Base-by-base conservation (phyloP, 2,113 vertebrate genomes). In the Plectropomus leopardus region DNA sequence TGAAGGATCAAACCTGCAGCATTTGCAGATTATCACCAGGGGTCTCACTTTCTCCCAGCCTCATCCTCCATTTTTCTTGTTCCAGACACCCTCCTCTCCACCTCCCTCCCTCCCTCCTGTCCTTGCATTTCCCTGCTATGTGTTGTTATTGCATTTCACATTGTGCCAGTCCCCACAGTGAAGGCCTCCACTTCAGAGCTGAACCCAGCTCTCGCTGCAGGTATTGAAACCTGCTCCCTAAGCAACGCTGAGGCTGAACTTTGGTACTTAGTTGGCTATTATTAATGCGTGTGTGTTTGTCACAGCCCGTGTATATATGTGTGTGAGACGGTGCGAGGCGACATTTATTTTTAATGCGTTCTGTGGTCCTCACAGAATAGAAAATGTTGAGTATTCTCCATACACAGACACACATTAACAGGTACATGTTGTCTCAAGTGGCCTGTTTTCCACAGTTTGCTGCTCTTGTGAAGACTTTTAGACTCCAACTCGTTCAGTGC, bases 71-170 rank as follows among this genome's bases (percentile, higher is more conserved):
- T 65, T 70, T 81, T 55, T 36, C 30, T 64, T 32, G 6, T 53
- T 54, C 58, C 61, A 76, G 3, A 28, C 32, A 17, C 21, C 1
- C 40, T 5, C 4, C 21, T 3, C 14, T 24, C 26, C n/a, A 28
- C 1, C 13, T 4, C 40, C 26, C 4, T 21, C 68, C 17, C 34
- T 30, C 44, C 2, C 36, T 15, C 32, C 58, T 14, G 32, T 30
- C 13, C 17, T 58, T 59, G 21, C 36, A 19, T 83, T 70, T 73
- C 44, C 60, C 17, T 61, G 40, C 67, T 45, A 24, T 77, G 72
- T 84, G 76, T 84, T 84, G 44, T 72, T 81, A 85, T 85, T 89
- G 70, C 78, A 72, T 83, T 86, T 88, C 70, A 73, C 80, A 83
- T 82, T 82, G 76, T 76, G 76, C 47, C 53, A n/a, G 59, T 80